Conservation (phyloP, 2,113 vertebrate genomes). For the Platichthys stellatus region DNA sequence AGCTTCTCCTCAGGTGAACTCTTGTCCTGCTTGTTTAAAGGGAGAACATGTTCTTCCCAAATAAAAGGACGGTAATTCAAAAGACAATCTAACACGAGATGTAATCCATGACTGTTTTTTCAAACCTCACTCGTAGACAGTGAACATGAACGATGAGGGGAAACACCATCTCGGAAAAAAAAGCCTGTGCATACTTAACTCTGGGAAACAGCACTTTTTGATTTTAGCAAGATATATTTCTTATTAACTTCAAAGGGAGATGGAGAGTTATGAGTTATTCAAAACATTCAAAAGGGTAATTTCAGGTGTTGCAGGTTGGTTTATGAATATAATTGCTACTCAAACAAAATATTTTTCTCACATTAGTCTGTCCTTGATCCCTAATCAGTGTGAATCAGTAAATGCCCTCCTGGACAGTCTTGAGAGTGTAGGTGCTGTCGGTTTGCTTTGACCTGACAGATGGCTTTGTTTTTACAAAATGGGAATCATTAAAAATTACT, state of each 20-base stretch:
- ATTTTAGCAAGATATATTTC: neutral
- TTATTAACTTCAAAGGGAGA: neutral
- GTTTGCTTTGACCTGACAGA: conserved; percentile 1
- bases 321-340: neutral
- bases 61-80: conserved; percentile 4
- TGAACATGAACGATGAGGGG: conserved; percentile 1
- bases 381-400: neutral
- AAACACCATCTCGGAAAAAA: neutral
- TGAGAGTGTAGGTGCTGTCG: neutral
- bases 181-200: neutral
- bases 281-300: neutral
- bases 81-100: conserved; percentile 6
- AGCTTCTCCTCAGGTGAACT: conserved; percentile 71
- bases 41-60: conserved; percentile 14
- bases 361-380: neutral
- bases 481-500: neutral
- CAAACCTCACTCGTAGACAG: neutral
- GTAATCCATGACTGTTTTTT: neutral
- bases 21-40: conserved; percentile 37
- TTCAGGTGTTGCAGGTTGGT: neutral
- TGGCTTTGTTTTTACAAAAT: neutral
- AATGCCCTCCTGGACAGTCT: neutral
- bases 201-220: neutral
- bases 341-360: neutral
- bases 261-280: neutral